A percentile compares a stretch with the other conserved stretches of the same genome.
Evolutionary conservation across 1,140 invertebrate genomes (phyloP).

Genomic region (Manduca sexta): DNA sequence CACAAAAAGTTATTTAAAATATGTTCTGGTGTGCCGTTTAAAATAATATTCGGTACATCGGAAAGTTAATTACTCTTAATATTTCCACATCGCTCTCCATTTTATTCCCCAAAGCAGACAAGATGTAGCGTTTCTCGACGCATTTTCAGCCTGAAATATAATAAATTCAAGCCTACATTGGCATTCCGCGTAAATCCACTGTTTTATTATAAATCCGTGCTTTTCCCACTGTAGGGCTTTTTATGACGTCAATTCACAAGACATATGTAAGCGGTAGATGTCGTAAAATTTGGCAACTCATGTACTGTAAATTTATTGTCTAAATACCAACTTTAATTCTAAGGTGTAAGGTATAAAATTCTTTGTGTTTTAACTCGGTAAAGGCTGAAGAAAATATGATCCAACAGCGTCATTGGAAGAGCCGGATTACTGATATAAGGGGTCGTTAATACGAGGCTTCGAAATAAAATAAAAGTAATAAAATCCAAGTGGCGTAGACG

Average conservation of each 20-base stretch:
- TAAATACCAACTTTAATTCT: not conserved
- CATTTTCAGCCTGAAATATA: not conserved
- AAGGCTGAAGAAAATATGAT: conserved; percentile 2
- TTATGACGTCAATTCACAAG: conserved; percentile 17
- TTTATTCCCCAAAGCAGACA: too few relatives aligned
- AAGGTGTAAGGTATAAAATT: not conserved
- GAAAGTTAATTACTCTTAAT: too few relatives aligned
- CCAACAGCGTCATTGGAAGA: conserved; percentile 1
- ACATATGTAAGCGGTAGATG: conserved; percentile 12
- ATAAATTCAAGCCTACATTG: conserved; percentile 8
- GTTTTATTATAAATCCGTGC: conserved; percentile 17
- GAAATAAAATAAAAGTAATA: conserved; percentile 4
- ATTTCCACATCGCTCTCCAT: too few relatives aligned
- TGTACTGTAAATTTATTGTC: not conserved
- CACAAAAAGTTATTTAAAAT: too few relatives aligned
- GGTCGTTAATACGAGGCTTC: conserved; percentile 2
- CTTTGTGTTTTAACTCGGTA: not conserved
- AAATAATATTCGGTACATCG: too few relatives aligned
- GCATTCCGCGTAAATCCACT: conserved; percentile 13
- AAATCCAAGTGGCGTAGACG: conserved; percentile 1
- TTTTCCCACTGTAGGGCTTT: conserved; percentile 10
- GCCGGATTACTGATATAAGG: conserved; percentile 4
- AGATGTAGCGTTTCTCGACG: too few relatives aligned
- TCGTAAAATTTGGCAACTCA: conserved; percentile 10
- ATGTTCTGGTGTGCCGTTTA: too few relatives aligned